A percentile compares a stretch with the other conserved stretches of the same genome.
phyloP scores from a whole-genome alignment of 1,140 invertebrate species.

The Argopecten irradians region DNA sequence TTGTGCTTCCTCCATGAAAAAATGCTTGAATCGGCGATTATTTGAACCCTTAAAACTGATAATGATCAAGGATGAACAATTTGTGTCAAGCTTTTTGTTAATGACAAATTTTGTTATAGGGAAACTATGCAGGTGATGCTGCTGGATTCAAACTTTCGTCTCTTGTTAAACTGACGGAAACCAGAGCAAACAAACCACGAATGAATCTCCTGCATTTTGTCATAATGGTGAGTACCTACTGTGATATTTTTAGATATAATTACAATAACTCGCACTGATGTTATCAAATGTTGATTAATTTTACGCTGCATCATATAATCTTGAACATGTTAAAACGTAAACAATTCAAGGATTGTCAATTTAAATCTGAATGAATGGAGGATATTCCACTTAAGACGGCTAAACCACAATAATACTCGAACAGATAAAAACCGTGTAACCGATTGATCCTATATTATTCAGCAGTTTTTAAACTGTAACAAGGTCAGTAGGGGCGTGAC shows the following conservation, averaged over 20 bases:
- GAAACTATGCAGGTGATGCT: conserved; percentile 97
- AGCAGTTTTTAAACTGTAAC: conserved; percentile 11
- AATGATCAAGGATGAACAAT: not conserved
- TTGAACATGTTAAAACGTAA: not conserved
- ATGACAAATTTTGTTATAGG: conserved; percentile 80
- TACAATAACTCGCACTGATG: not conserved
- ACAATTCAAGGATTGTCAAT: not conserved
- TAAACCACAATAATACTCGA: not conserved
- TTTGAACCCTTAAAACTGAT: too few relatives aligned
- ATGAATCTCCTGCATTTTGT: conserved; percentile 98
- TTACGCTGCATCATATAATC: too few relatives aligned
- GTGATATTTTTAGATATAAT: not conserved
- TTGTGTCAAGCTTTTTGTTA: not conserved
- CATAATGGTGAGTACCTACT: conserved; percentile 75
- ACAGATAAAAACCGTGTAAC: not conserved
- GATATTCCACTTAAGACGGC: not conserved
- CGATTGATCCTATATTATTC: conserved; percentile 6
- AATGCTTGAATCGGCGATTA: too few relatives aligned
- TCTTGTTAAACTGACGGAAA: conserved; percentile 95
- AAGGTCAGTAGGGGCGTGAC: not conserved
- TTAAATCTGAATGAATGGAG: not conserved
- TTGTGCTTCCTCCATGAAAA: too few relatives aligned
- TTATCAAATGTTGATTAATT: too few relatives aligned
- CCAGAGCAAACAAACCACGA: conserved; percentile 96
- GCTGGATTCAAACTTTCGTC: conserved; percentile 96